Evolutionary conservation across 2,888 invertebrate genomes (phyloP), one percentile per base, ranked within the genome.

Genomic region (Dasysyrphus albostriatus): DNA sequence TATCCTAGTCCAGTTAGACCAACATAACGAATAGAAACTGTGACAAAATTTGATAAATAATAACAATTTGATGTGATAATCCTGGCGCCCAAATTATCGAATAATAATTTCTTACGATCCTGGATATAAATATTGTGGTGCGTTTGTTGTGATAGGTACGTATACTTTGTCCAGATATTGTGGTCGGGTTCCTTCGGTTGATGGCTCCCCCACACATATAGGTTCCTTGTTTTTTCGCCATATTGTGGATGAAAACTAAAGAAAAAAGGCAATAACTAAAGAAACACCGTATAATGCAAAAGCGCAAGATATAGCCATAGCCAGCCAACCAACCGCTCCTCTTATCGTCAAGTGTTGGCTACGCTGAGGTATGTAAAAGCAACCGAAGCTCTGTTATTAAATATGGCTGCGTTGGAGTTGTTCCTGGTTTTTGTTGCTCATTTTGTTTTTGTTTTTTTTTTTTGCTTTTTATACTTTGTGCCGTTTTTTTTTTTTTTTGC

Each of bases 301-400:
- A 78, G 51, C 42, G 54, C 58, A 79, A 75, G 69, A 74, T 56
- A 73, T 34, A 65, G 10, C 10, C 16, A 59, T 29, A 54, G 3
- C 19, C 49, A 75, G 56, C 75, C 83, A 78, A 42, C 84, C 87
- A 82, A 85, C 67, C 69, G 59, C 70, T 82, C 77, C 73, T 85
- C 85, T 73, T 67, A 37, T 44, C 81, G 76, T 65, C 82, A 78
- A 87, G 83, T 79, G 82, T 67, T 67, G 77, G 74, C 83, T 83
- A 83, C 75, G 74, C 49, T 59, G 34, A 87, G 78, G 83, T 83
- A 87, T 87, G 87, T 87, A 82, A 87, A 65, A 87, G 76, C 83
- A 82, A 84, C 73, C 67, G 83, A 85, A 83, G 85, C 88, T 77
- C 88, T 88, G 78, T 88, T 72, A 88, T 88, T 88, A 88, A 88